phyloP scores from a whole-genome alignment of 2,113 vertebrate genomes.

The Dryoscopus gambensis region DNA sequence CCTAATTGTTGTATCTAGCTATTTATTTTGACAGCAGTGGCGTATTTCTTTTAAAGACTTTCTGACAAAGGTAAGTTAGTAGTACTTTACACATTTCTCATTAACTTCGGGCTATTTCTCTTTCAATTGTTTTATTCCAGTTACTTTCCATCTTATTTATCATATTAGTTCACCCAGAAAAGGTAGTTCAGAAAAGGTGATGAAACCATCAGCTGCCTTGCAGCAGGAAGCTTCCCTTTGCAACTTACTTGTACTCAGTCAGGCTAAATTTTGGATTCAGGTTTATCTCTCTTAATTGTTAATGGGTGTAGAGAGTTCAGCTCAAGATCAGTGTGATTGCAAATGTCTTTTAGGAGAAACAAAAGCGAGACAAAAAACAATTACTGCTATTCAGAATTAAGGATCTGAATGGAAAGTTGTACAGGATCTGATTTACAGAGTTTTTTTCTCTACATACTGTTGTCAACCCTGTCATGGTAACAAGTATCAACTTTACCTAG shows the following conservation, averaged over 20 bases:
- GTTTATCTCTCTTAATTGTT: not conserved
- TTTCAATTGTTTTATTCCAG: not conserved
- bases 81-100: not conserved
- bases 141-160: not conserved
- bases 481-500: not conserved
- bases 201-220: not conserved
- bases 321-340: not conserved
- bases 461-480: not conserved
- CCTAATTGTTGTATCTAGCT: not conserved
- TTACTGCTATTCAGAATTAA: not conserved
- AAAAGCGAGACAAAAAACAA: not conserved
- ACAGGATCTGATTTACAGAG: not conserved
- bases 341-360: not conserved
- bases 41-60: not conserved
- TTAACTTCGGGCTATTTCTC: not conserved
- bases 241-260: not conserved
- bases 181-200: not conserved
- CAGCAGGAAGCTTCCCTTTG: not conserved
- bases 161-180: not conserved
- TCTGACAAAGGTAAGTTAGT: not conserved
- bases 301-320: not conserved
- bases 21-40: not conserved
- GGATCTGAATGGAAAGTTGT: not conserved
- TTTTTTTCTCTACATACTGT: not conserved
- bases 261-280: not conserved